Evolutionary conservation across 2,113 vertebrate species (phyloP).

Genomic region (Sphaerodactylus townsendi): DNA sequence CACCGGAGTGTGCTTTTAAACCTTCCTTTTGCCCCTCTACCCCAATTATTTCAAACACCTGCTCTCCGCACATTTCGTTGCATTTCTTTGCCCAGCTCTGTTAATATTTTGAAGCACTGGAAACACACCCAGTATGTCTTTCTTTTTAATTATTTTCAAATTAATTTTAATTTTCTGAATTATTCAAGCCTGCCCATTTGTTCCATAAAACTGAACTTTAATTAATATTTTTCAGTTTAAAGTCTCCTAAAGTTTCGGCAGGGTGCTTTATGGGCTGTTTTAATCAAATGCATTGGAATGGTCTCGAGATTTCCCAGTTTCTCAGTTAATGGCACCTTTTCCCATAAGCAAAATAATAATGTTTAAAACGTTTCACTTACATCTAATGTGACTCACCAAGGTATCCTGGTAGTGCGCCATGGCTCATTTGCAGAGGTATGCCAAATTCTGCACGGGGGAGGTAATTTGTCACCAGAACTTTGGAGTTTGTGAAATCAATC

Average conservation of each 20-base stretch:
- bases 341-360: background rate
- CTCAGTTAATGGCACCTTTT: slow-evolving; percentile 47
- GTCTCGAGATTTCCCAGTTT: slow-evolving; percentile 45
- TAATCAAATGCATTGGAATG: slow-evolving; percentile 63
- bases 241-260: slow-evolving; percentile 67
- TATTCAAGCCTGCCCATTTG: slow-evolving; percentile 66
- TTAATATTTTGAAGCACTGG: slow-evolving; percentile 71
- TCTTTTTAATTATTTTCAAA: slow-evolving; percentile 81
- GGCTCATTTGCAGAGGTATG: background rate
- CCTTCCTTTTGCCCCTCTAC: slow-evolving; percentile 28
- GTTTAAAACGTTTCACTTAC: background rate
- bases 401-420: background rate
- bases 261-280: slow-evolving; percentile 64
- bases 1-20: slow-evolving; percentile 70
- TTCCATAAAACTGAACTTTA: slow-evolving; percentile 75
- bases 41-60: slow-evolving; percentile 76
- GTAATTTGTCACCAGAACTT: too few species aligned
- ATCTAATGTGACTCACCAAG: background rate
- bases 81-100: slow-evolving; percentile 63
- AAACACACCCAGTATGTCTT: slow-evolving; percentile 60
- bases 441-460: background rate
- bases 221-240: slow-evolving; percentile 57
- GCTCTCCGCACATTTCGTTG: slow-evolving; percentile 75
- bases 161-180: slow-evolving; percentile 78
- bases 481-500: background rate